Percentiles rank a stretch among this genome's conserved stretches.
Evolutionary conservation across 2,113 vertebrate species (phyloP).

Genomic region (Acrocephalus arundinaceus): DNA sequence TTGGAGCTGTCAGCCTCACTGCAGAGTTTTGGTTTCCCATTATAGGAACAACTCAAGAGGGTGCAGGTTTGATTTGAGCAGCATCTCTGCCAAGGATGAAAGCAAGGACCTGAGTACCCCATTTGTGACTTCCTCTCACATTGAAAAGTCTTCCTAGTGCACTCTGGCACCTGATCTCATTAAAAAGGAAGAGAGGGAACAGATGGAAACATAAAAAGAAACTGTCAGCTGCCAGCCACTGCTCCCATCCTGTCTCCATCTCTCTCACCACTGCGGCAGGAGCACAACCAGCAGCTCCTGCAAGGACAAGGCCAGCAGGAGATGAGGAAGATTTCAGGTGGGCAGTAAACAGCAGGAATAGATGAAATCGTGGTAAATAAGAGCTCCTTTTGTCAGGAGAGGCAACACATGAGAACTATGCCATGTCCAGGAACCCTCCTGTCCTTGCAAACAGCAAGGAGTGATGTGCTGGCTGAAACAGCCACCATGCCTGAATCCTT

Average conservation of each 20-base stretch:
- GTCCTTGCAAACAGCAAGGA: neutral
- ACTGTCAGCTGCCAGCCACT: conserved; percentile 36
- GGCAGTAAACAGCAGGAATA: neutral
- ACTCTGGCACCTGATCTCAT: conserved; percentile 54
- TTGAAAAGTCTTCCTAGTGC: conserved; percentile 5
- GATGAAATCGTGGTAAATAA: neutral
- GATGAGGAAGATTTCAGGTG: neutral
- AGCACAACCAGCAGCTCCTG: neutral
- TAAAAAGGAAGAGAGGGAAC: conserved; percentile 48
- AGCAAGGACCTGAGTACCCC: neutral
- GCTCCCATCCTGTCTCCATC: conserved; percentile 15
- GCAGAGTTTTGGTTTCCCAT: neutral
- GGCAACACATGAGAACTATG: neutral
- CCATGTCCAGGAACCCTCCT: neutral
- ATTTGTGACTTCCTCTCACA: conserved; percentile 27
- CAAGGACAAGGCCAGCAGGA: conserved; percentile 38
- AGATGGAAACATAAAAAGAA: conserved; percentile 63
- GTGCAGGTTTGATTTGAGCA: conserved; percentile 1
- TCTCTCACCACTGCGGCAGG: neutral
- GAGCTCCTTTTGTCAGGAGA: neutral
- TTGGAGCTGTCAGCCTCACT: neutral
- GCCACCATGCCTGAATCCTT: neutral
- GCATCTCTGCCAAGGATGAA: neutral
- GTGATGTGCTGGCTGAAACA: neutral
- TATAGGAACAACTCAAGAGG: neutral